Evolutionary conservation across 2,797 vertebrate species (phyloP).

Genomic region (Centroberyx gerrardi): DNA sequence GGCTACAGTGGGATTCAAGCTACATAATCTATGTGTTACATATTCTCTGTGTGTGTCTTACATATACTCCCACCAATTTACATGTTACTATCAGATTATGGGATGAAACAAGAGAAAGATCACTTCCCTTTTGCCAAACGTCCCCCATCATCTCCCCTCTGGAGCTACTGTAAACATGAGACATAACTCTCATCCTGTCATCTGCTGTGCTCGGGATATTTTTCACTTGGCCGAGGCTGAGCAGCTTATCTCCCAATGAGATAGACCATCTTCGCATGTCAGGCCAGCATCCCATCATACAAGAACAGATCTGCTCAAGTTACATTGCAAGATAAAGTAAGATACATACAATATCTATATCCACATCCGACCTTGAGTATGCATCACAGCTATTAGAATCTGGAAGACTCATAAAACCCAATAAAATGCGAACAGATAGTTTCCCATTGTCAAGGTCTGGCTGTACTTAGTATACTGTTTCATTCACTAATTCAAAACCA

Average conservation of each 20-base stretch:
- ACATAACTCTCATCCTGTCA: conserved; percentile 37
- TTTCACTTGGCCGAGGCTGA: background rate
- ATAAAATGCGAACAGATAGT: conserved; percentile 57
- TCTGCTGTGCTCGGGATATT: conserved; percentile 29
- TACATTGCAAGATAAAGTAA: conserved; percentile 39
- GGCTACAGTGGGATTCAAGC: background rate
- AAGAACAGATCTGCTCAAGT: conserved; percentile 46
- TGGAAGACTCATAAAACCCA: conserved; percentile 27
- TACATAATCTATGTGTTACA: conserved; percentile 2
- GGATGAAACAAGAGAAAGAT: conserved; percentile 17
- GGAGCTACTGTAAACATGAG: conserved; percentile 41
- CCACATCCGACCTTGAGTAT: conserved; percentile 22
- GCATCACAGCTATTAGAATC: conserved; percentile 39
- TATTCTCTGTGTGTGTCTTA: background rate
- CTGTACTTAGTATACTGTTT: conserved; percentile 40
- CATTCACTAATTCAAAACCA: conserved; percentile 39
- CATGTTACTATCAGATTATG: background rate
- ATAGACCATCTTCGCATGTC: conserved; percentile 9
- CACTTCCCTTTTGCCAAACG: conserved; percentile 20
- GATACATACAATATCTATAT: conserved; percentile 24
- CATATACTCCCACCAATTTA: background rate
- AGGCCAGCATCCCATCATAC: conserved; percentile 40
- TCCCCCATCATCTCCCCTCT: conserved; percentile 17
- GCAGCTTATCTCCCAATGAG: conserved; percentile 25
- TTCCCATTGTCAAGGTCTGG: conserved; percentile 43